Evolutionary conservation across 2,113 vertebrate genomes (phyloP).

Genomic region (Corvus cornix): DNA sequence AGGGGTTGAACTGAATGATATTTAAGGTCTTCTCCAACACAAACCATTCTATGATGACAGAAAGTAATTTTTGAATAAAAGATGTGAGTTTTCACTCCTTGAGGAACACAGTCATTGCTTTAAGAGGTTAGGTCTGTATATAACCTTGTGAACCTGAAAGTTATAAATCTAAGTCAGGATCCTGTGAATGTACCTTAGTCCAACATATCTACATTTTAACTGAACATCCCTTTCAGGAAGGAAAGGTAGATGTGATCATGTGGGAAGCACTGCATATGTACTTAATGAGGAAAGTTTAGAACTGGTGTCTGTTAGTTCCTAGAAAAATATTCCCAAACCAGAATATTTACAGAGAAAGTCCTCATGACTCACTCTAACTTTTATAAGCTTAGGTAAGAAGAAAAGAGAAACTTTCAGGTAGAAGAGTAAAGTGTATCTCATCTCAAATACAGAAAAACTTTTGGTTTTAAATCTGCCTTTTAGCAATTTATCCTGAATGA

Average conservation of each 20-base stretch:
- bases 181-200: neutral
- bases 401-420: neutral
- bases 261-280: neutral
- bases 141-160: neutral
- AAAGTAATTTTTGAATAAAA: neutral
- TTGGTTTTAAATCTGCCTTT: neutral
- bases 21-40: neutral
- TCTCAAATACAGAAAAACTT: neutral
- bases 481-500: neutral
- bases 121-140: neutral
- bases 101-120: neutral
- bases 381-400: neutral
- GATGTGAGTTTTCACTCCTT: neutral
- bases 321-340: neutral
- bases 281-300: neutral
- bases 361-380: neutral
- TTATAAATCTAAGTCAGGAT: neutral
- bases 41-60: neutral
- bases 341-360: neutral
- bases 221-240: neutral
- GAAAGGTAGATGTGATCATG: neutral
- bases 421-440: neutral
- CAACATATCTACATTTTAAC: neutral
- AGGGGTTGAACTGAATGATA: neutral
- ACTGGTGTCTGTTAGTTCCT: fast-evolving